Evolutionary conservation across 2,888 invertebrate species (phyloP), one percentile per base, ranked within the genome.

Genomic region (Phortica magna): DNA sequence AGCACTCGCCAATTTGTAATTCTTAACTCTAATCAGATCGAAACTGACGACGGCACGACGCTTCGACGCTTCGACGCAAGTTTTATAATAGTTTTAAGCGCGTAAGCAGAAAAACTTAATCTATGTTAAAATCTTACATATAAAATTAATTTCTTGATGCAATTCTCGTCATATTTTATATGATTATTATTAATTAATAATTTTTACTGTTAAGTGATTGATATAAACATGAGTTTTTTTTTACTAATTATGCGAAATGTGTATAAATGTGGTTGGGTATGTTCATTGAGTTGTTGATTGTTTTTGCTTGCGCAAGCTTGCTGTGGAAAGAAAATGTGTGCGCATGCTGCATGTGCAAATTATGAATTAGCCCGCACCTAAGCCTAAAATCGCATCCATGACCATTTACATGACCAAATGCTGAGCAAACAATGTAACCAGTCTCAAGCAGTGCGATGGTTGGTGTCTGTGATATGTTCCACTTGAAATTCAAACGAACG

Each of bases 101-200:
- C 48, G 31, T 31, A 31, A 31, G 31, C 31, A 31, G 3, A 55
- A 55, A n/a, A 55, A 17, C n/a, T 17, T n/a, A 17, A 55, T 55
- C 14, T 55, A 55, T n/a, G 7, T 7, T 55, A 55, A 17, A 7
- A 55, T 55, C 14, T 17, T 55, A 55, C 70, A 73, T 78, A 80
- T 70, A 73, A 74, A 78, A 79, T 83, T 83, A 85, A 85, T 82
- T 81, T 80, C 17, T 86, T 87, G 85, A 87, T 87, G 85, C 85
- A 85, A 85, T 85, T 85, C 85, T 85, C 87, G 85, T 85, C 85
- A 85, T 85, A 85, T 85, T 77, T 81, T 84, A 81, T 83, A 83
- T 78, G 80, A 71, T 71, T 71, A 71, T 31, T 42, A 22, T 71
- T 71, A 71, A 71, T 71, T 53, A 14, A 71, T 31, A 48, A 48